These are phyloP conservation scores for Homalodisca vitripennis DNA, from an alignment of 1,140 invertebrate species.

Conservation along the genomic window DNA sequence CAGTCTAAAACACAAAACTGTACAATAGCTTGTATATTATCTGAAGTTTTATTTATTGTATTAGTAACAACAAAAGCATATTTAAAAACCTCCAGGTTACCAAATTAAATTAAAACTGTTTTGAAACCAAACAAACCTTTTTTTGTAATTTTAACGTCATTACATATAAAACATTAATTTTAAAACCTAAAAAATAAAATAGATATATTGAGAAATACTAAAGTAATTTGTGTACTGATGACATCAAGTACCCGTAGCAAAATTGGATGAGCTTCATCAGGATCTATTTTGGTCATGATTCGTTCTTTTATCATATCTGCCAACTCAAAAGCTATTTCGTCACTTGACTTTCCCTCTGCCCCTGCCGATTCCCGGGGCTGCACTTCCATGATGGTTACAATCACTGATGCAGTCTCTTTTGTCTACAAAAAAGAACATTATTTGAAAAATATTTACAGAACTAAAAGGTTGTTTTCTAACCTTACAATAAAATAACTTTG, in stretches of 20 bases:
- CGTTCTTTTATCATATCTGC: conserved; percentile 60
- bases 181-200: too few relatives aligned
- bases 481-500: too few relatives aligned
- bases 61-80: background rate
- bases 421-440: conserved; percentile 52
- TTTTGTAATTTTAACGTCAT: too few relatives aligned
- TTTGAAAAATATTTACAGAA: conserved; percentile 34
- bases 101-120: too few relatives aligned
- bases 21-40: background rate
- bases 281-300: conserved; percentile 58
- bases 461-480: conserved; percentile 18
- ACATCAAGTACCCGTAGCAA: conserved; percentile 58
- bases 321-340: conserved; percentile 71
- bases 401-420: conserved; percentile 65
- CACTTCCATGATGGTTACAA: conserved; percentile 66
- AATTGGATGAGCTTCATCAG: conserved; percentile 54
- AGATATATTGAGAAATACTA: too few relatives aligned
- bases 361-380: conserved; percentile 62
- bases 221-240: too few relatives aligned
- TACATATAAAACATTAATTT: too few relatives aligned
- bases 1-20: conserved; percentile 43
- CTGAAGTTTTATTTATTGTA: background rate
- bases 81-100: background rate
- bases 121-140: too few relatives aligned
- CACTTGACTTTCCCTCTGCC: conserved; percentile 62